These are phyloP conservation scores for Mastomys coucha DNA, from an alignment of 2,113 vertebrate genomes.

Conservation along the genomic window DNA sequence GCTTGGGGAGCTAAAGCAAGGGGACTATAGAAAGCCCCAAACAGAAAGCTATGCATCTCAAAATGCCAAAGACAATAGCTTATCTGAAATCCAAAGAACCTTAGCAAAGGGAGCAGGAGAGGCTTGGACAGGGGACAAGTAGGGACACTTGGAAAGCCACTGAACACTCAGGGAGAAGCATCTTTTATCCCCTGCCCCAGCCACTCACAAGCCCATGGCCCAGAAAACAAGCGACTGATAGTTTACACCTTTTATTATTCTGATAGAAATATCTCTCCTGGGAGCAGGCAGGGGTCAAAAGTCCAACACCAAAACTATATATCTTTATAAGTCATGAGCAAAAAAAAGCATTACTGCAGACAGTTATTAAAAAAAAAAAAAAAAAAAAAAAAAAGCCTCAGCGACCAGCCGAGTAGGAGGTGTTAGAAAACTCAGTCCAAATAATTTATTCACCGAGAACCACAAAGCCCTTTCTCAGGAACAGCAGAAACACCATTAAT, in stretches of 20 bases:
- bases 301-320: slow-evolving; percentile 77
- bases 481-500: slow-evolving; percentile 79
- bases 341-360: slow-evolving; percentile 75
- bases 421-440: slow-evolving; percentile 81
- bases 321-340: slow-evolving; percentile 74
- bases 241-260: slow-evolving; percentile 80
- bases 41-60: background rate
- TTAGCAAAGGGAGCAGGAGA: background rate
- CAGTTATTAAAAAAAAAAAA: slow-evolving; percentile 60
- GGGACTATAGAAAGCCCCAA: slow-evolving; percentile 42
- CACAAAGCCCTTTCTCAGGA: slow-evolving; percentile 81
- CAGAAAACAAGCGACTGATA: slow-evolving; percentile 70
- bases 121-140: background rate
- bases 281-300: slow-evolving; percentile 74
- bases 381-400: slow-evolving; percentile 60
- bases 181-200: background rate
- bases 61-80: slow-evolving; percentile 27
- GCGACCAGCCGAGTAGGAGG: slow-evolving; percentile 68
- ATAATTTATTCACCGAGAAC: slow-evolving; percentile 80
- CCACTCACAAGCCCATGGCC: slow-evolving; percentile 52
- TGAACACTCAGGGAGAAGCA: background rate
- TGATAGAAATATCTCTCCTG: slow-evolving; percentile 75
- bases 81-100: slow-evolving; percentile 44
- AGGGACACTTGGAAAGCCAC: background rate
- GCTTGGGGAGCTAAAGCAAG: slow-evolving; percentile 3